These are phyloP conservation scores for Hucho hucho DNA, from an alignment of 2,113 vertebrate species.

Conservation along the genomic window DNA sequence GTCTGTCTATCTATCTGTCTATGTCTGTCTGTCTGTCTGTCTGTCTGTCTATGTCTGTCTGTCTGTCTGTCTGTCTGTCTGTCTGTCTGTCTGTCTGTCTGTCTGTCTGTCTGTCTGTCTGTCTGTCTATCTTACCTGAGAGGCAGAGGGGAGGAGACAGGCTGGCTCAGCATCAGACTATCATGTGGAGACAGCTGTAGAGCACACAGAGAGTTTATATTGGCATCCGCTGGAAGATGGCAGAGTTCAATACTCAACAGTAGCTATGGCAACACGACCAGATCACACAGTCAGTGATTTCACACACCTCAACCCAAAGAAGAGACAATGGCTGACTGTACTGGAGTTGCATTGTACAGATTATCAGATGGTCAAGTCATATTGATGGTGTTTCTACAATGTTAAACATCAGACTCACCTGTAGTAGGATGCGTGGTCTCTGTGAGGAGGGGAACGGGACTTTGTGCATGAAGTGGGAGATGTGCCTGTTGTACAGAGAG, in stretches of 20 bases:
- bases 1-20: no score
- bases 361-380: no score
- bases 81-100: no score
- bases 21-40: no score
- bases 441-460: conserved; percentile 95
- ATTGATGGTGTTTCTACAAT: no score
- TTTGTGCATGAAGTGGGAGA: conserved; percentile 98
- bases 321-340: no score
- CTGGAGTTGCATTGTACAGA: no score
- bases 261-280: neutral
- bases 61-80: no score
- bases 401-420: conserved; percentile 68
- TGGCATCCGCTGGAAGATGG: neutral
- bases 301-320: conserved; percentile 11
- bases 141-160: conserved; percentile 94
- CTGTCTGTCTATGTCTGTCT: no score
- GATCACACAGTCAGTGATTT: conserved; percentile 2
- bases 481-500: conserved; percentile 80
- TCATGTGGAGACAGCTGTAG: conserved; percentile 94
- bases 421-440: conserved; percentile 94
- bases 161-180: conserved; percentile 95
- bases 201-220: conserved; percentile 35
- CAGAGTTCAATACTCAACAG: neutral
- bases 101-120: no score
- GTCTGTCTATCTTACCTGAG: conserved; percentile 77